A percentile compares a stretch with the other conserved stretches of the same genome.
Evolutionary conservation across 1,140 invertebrate species (phyloP).

Genomic region (Phenacoccus solenopsis): DNA sequence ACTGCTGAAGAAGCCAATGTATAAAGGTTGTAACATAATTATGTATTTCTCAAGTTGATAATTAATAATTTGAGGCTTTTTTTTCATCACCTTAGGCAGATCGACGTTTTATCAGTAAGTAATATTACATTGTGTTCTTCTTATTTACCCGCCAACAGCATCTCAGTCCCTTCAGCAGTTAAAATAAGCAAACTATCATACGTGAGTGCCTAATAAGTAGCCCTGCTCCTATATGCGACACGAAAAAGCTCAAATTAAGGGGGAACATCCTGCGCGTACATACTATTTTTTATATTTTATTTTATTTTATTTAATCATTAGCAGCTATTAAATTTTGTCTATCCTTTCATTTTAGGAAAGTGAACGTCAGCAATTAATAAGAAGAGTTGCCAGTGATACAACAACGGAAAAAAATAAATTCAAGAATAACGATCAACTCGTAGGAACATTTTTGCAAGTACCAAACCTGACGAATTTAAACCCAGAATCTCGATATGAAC

Average conservation of each 20-base stretch:
- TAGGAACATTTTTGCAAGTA: background rate
- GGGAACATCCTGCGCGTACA: background rate
- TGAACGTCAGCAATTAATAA: background rate
- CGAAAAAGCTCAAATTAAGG: background rate
- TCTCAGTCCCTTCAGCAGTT: background rate
- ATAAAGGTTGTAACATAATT: background rate
- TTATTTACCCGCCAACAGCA: background rate
- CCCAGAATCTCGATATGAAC: background rate
- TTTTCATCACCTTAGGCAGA: too few relatives aligned
- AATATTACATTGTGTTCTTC: background rate
- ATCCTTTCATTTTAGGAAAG: background rate
- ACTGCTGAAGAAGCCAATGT: background rate
- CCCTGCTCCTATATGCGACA: background rate
- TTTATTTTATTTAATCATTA: background rate
- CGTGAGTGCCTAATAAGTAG: background rate
- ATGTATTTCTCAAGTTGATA: background rate
- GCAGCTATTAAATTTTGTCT: background rate
- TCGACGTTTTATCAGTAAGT: too few relatives aligned
- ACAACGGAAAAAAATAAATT: background rate
- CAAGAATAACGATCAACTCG: background rate
- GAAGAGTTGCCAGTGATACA: conserved; percentile 1
- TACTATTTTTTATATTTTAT: background rate
- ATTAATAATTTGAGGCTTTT: background rate
- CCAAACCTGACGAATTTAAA: background rate
- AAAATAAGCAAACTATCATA: too few relatives aligned